Evolutionary conservation across 2,888 invertebrate genomes (phyloP).

Genomic region (Phaonia tiefii): DNA sequence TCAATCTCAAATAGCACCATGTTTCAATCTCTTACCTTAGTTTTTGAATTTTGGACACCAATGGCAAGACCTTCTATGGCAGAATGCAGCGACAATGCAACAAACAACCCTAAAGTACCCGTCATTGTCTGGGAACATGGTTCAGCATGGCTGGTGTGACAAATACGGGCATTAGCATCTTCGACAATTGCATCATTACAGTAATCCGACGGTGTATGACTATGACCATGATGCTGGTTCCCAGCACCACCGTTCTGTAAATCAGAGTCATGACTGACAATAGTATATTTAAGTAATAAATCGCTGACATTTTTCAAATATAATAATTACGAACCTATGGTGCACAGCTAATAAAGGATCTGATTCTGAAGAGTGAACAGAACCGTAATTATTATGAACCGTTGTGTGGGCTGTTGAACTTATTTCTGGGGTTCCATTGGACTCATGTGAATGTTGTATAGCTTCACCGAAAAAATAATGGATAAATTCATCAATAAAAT

Average conservation of each 20-base stretch:
- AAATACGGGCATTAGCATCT: constrained; percentile 80
- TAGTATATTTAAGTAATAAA: not conserved
- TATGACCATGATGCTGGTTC: not conserved
- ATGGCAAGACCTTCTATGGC: constrained; percentile 91
- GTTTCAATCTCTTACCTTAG: constrained; percentile 84
- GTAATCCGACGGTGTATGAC: constrained; percentile 38
- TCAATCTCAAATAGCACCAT: constrained; percentile 40
- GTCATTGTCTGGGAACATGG: constrained; percentile 85
- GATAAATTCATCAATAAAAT: constrained; percentile 87
- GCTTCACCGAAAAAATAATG: constrained; percentile 84
- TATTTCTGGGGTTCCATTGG: constrained; percentile 24
- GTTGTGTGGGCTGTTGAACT: constrained; percentile 42
- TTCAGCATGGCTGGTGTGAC: constrained; percentile 86
- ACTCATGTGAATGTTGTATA: constrained; percentile 73
- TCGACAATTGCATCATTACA: constrained; percentile 73
- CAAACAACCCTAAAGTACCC: constrained; percentile 85
- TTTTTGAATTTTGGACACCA: constrained; percentile 86
- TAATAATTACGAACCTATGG: constrained; percentile 28
- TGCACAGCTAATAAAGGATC: constrained; percentile 65
- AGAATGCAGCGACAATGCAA: constrained; percentile 89
- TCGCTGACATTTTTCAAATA: not conserved
- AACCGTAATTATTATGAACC: constrained; percentile 69
- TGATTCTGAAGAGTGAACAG: constrained; percentile 70
- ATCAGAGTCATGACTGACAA: not conserved
- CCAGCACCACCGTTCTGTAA: not conserved